Evolutionary conservation across 53 echinoderm and acorn worm genomes (phyloP).

Genomic region (Temnopleurus reevesii): DNA sequence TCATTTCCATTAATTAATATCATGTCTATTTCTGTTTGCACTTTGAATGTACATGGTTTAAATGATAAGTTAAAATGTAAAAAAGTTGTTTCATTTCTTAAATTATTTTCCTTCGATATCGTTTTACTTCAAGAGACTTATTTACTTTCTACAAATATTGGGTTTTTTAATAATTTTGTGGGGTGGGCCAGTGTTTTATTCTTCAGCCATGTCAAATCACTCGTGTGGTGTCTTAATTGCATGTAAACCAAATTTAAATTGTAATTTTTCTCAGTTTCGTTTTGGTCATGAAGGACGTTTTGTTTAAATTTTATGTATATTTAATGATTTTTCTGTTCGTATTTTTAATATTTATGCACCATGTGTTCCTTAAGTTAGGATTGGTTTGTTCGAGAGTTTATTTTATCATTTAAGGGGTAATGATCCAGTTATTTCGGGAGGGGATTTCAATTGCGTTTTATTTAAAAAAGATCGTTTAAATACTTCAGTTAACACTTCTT

Average conservation of each 20-base stretch:
- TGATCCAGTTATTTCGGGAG: background rate
- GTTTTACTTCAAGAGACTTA: background rate
- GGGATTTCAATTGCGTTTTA: conserved; percentile 40
- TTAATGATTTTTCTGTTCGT: background rate
- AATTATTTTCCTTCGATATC: conserved; percentile 15
- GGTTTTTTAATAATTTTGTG: background rate
- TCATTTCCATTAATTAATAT: too few relatives aligned
- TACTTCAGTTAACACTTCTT: background rate
- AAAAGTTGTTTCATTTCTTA: background rate
- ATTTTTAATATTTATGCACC: conserved; percentile 36
- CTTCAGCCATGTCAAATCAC: background rate
- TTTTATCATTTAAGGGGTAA: background rate
- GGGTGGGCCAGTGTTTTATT: conserved; percentile 32
- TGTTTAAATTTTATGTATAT: conserved; percentile 23
- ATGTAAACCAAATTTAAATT: background rate
- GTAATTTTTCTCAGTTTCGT: conserved; percentile 8
- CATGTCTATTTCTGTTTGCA: conserved; percentile 12
- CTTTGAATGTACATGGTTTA: conserved; percentile 21
- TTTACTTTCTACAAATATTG: background rate
- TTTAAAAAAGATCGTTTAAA: background rate
- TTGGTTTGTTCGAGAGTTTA: background rate
- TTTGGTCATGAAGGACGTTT: conserved; percentile 4
- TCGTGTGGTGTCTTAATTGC: background rate
- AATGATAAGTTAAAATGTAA: background rate
- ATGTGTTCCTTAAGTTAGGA: background rate